Evolutionary conservation across 2,888 invertebrate species (phyloP).

Genomic region (Platerodrilus igneus): DNA sequence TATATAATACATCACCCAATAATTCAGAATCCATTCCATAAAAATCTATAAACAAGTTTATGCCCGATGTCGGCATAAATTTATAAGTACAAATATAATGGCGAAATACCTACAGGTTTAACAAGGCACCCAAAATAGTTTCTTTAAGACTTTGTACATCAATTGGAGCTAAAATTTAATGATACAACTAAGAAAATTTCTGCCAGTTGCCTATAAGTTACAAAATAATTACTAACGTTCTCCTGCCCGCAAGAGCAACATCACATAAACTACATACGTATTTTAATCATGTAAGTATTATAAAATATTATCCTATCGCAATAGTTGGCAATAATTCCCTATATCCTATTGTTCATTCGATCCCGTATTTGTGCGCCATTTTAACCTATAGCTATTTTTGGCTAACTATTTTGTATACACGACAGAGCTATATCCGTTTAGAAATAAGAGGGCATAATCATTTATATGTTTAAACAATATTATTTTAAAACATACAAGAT

Average conservation of each 20-base stretch:
- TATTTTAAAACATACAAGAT: too few relatives aligned
- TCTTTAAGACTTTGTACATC: conserved; percentile 38
- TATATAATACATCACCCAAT: conserved; percentile 38
- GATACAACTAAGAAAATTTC: conserved; percentile 17
- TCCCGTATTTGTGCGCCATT: too few relatives aligned
- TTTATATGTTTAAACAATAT: too few relatives aligned
- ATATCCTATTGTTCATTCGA: too few relatives aligned
- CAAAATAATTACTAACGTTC: conserved; percentile 16
- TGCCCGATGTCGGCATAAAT: conserved; percentile 16
- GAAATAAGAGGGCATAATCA: too few relatives aligned
- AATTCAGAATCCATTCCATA: conserved; percentile 44
- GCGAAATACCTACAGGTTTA: conserved; percentile 42
- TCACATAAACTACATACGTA: too few relatives aligned
- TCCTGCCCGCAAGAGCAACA: conserved; percentile 29
- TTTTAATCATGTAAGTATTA: too few relatives aligned
- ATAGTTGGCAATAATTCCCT: too few relatives aligned
- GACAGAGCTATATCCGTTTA: too few relatives aligned
- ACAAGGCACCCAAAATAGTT: conserved; percentile 47
- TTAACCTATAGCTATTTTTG: too few relatives aligned
- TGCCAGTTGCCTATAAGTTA: conserved; percentile 15
- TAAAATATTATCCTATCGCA: too few relatives aligned
- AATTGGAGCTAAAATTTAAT: conserved; percentile 34
- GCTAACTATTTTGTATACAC: too few relatives aligned
- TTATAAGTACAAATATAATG: conserved; percentile 27
- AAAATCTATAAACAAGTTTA: conserved; percentile 43